Percentiles rank a stretch among this genome's conserved stretches.
These are phyloP conservation scores for Catajapyx aquilonaris DNA, from an alignment of 1,140 invertebrate genomes.

Conservation along the genomic window DNA sequence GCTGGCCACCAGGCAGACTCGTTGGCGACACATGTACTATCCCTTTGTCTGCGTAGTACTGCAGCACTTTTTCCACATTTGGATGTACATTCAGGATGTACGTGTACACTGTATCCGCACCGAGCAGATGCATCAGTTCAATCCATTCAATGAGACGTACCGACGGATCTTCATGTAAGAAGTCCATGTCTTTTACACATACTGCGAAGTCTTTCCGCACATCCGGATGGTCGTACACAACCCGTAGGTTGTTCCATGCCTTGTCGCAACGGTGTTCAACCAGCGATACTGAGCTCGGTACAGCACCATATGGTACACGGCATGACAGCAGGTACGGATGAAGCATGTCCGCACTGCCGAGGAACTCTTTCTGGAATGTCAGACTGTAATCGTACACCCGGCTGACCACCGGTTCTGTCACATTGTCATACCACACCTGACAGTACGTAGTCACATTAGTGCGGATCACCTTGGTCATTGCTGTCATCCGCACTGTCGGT, in stretches of 20 bases:
- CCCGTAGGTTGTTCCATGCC: conserved; percentile 64
- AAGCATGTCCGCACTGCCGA: conserved; percentile 75
- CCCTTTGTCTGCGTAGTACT: conserved; percentile 52
- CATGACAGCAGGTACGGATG: conserved; percentile 81
- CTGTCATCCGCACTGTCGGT: conserved; percentile 61
- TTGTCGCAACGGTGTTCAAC: conserved; percentile 67
- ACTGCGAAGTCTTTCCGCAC: conserved; percentile 69
- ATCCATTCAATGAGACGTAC: conserved; percentile 88
- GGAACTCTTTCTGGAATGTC: conserved; percentile 84
- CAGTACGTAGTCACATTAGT: conserved; percentile 62
- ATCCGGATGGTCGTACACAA: conserved; percentile 53
- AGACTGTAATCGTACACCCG: conserved; percentile 76
- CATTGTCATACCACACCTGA: conserved; percentile 73
- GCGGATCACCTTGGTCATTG: conserved; percentile 74
- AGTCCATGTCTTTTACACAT: conserved; percentile 84
- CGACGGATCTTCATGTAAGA: conserved; percentile 72
- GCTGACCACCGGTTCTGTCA: conserved; percentile 53
- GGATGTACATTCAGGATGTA: conserved; percentile 66
- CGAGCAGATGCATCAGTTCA: conserved; percentile 61
- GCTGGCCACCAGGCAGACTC: conserved; percentile 73
- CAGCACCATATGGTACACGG: conserved; percentile 42
- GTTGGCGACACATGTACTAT: conserved; percentile 64
- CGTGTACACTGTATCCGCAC: conserved; percentile 80
- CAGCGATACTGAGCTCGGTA: conserved; percentile 65
- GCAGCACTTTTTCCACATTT: conserved; percentile 70